Base-by-base conservation (phyloP, 2,797 vertebrate species). In the Hipposideros larvatus region DNA sequence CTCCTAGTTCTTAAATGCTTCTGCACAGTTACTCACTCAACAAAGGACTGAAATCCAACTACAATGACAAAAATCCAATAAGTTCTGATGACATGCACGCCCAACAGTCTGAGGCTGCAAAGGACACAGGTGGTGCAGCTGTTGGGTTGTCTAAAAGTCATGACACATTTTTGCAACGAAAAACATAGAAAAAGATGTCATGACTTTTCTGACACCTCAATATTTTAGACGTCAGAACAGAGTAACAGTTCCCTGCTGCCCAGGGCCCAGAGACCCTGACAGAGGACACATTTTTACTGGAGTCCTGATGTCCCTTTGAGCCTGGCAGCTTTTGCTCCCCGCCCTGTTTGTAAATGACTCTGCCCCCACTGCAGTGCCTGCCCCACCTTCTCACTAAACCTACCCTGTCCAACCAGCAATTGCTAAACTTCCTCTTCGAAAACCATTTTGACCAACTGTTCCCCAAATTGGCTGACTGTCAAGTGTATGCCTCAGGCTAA, bases 71-170 rank as follows among this genome's bases (percentile, higher is more conserved):
- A 90, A 34, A n/a, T 37, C 28, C 19, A 48, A n/a, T 22, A 43
- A 34, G 22, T 68, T 7, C 3, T 73, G 5, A n/a, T 10, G 46
- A 14, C 9, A 24, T 0, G 41, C 11, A 26, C 4, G 9, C 8
- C 7, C 34, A 26, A 0, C 18, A 2, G 34, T 34, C 48, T 15
- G 5, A 51, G 70, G 16, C 21, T 34, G 5, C 15, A 22, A 2
- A 31, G 7, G 77, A 55, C 19, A 5, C 5, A 61, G 24, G 14
- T 15, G 31, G 46, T 34, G 1, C 13, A 57, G 15, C 3, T 46
- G 26, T 59, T 34, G 34, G 34, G 34, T 34, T 34, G 34, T 34
- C 34, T 34, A 34, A 34, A 34, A 34, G 34, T 34, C 34, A 34
- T 34, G 34, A 34, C 34, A 34, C 34, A 34, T 34, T 34, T 34